Evolutionary conservation across 2,113 vertebrate genomes (phyloP), one percentile per base, ranked within the genome.

Genomic region (Caranx melampygus): DNA sequence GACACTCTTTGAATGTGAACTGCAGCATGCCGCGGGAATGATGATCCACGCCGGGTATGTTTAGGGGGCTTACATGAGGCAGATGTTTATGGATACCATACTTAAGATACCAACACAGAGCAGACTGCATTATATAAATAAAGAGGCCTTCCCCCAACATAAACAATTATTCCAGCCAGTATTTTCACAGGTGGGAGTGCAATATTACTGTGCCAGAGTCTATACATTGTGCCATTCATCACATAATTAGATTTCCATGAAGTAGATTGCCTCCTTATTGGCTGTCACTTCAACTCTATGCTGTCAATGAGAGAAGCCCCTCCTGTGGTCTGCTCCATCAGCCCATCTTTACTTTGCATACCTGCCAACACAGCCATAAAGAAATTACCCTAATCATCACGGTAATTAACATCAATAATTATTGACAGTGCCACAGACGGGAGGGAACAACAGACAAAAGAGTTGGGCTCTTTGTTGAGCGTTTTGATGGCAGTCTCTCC

Each of bases 331-430:
- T 1, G 11, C 42, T 76, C 69, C 75, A 58, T 87, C 72, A 63
- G 81, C 62, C 73, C 73, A 15, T 82, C 71, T 88, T 82, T 77
- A 72, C 83, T 80, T 79, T 78, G 72, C 86, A 75, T 89, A 89
- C 85, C 86, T 88, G 89, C 88, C 90, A 91, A 85, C 86, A 55
- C 74, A 68, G 88, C 88, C 64, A 91, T 87, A 89, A 90, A 86
- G 89, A 74, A 88, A 93, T 84, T 87, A 92, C 64, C 86, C 89
- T 90, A 92, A 93, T 94, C 73, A 86, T 82, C 84, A 40, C 12
- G 20, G 81, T 87, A 91, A 94, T 94, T 86, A 87, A 76, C 87
- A 81, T 91, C 85, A 87, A 90, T 90, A 93, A 91, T 89, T 83
- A 91, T 91, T 71, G 88, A 88, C 88, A 84, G 81, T 26, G 69